Percentiles rank a stretch among this genome's conserved stretches.
phyloP scores from a whole-genome alignment of 2,888 invertebrate species.

The Microctonus brassicae region DNA sequence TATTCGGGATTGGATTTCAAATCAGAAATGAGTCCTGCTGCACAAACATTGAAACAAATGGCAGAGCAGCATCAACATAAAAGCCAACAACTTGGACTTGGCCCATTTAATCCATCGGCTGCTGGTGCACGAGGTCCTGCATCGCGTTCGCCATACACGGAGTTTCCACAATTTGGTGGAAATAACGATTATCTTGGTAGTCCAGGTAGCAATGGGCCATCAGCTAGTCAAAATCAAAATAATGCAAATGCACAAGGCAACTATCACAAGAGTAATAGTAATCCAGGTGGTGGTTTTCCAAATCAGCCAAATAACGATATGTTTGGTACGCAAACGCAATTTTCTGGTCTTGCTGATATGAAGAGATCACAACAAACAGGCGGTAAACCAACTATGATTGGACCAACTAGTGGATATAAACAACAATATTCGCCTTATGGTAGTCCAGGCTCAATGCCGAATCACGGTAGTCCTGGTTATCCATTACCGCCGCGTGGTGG shows the following conservation, averaged over 20 bases:
- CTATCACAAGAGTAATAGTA: slow-evolving; percentile 64
- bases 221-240: slow-evolving; percentile 57
- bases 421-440: slow-evolving; percentile 80
- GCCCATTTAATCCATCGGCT: slow-evolving; percentile 69
- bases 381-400: slow-evolving; percentile 64
- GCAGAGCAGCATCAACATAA: slow-evolving; percentile 96
- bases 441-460: slow-evolving; percentile 75
- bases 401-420: slow-evolving; percentile 69
- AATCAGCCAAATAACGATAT: slow-evolving; percentile 56
- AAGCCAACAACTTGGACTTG: slow-evolving; percentile 77
- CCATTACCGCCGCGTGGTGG: slow-evolving; percentile 66
- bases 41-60: slow-evolving; percentile 96
- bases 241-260: slow-evolving; percentile 50
- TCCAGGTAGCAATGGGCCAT: slow-evolving; percentile 66
- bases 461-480: slow-evolving; percentile 73
- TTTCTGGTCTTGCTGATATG: slow-evolving; percentile 60
- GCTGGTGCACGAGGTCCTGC: slow-evolving; percentile 68
- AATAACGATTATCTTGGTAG: slow-evolving; percentile 70
- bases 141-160: slow-evolving; percentile 74
- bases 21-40: slow-evolving; percentile 88
- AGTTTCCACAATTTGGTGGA: slow-evolving; percentile 73
- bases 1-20: slow-evolving; percentile 72
- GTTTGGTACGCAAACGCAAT: slow-evolving; percentile 60
- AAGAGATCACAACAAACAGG: slow-evolving; percentile 69
- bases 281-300: slow-evolving; percentile 7